Evolutionary conservation across 1,140 invertebrate species (phyloP).

Genomic region (Drosophila tani): DNA sequence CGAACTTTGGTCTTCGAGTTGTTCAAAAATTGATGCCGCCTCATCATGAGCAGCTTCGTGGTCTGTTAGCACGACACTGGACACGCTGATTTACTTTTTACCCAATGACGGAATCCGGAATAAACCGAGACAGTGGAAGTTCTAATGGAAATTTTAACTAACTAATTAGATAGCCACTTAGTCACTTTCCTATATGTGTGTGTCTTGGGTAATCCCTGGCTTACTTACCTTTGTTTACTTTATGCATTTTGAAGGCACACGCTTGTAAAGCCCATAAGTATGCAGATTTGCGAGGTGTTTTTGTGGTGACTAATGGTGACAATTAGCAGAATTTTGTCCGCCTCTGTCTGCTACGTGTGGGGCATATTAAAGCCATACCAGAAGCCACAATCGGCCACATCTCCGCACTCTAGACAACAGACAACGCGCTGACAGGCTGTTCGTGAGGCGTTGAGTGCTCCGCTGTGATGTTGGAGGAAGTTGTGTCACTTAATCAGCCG

Average conservation of each 20-base stretch:
- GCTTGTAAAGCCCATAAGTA: not conserved
- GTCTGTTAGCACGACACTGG: slow-evolving; percentile 7
- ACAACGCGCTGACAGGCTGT: slow-evolving; percentile 20
- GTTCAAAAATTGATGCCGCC: not conserved
- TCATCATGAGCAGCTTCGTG: slow-evolving; percentile 9
- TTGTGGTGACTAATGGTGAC: slow-evolving; percentile 69
- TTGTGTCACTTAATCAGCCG: slow-evolving; percentile 12
- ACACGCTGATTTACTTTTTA: slow-evolving; percentile 8
- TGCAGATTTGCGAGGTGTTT: not conserved
- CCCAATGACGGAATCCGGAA: not conserved
- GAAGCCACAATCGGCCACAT: slow-evolving; percentile 23
- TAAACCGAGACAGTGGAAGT: not conserved
- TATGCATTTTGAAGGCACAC: not conserved
- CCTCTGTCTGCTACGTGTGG: slow-evolving; percentile 52
- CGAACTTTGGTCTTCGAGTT: slow-evolving; percentile 16
- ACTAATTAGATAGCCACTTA: not conserved
- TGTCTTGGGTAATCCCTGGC: not conserved
- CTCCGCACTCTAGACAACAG: slow-evolving; percentile 26
- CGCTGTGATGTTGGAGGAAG: slow-evolving; percentile 8
- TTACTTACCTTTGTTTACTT: not conserved
- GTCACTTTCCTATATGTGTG: not conserved
- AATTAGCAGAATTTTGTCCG: slow-evolving; percentile 72
- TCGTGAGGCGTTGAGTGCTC: slow-evolving; percentile 17
- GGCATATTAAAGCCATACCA: slow-evolving; percentile 50
- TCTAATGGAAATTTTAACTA: slow-evolving; percentile 1